These are phyloP conservation scores for Cremastinae sp. DNA, from an alignment of 2,888 invertebrate species.

Conservation along the genomic window DNA sequence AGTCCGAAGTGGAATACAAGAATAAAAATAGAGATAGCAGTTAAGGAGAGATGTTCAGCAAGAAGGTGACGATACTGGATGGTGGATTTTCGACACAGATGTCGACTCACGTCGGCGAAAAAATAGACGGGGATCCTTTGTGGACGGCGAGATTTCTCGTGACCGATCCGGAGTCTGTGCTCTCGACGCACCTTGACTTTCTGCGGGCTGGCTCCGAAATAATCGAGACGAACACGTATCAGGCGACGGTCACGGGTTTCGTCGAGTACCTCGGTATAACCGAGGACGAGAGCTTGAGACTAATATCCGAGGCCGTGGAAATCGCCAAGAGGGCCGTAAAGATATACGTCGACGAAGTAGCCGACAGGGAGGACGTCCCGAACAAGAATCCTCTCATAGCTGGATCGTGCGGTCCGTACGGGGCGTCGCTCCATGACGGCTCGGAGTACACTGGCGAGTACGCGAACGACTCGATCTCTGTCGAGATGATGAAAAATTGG, in stretches of 20 bases:
- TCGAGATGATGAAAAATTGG: constrained; percentile 87
- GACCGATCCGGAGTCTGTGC: constrained; percentile 89
- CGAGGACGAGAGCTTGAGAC: constrained; percentile 85
- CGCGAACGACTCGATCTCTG: constrained; percentile 84
- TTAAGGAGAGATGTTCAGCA: constrained; percentile 37
- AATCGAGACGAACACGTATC: constrained; percentile 94
- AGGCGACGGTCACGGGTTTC: constrained; percentile 85
- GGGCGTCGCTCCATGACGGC: constrained; percentile 93
- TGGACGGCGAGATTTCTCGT: constrained; percentile 93
- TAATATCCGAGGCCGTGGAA: constrained; percentile 88
- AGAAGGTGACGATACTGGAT: constrained; percentile 79
- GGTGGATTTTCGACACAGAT: constrained; percentile 92
- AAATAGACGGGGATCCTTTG: constrained; percentile 91
- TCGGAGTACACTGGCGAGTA: constrained; percentile 95
- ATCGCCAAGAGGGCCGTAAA: constrained; percentile 87
- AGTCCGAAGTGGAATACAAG: constrained; percentile 26
- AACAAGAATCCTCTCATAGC: constrained; percentile 85
- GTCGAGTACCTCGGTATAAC: constrained; percentile 86
- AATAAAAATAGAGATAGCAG: constrained; percentile 5
- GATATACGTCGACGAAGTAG: constrained; percentile 57
- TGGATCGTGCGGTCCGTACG: constrained; percentile 95
- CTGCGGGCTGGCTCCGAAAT: constrained; percentile 92
- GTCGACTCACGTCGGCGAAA: constrained; percentile 87
- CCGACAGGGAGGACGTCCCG: constrained; percentile 77
- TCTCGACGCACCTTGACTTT: constrained; percentile 90